Percentiles rank a stretch among this genome's conserved stretches.
These are phyloP conservation scores for Embiotoca jacksoni DNA, from an alignment of 2,113 vertebrate genomes.

Conservation along the genomic window DNA sequence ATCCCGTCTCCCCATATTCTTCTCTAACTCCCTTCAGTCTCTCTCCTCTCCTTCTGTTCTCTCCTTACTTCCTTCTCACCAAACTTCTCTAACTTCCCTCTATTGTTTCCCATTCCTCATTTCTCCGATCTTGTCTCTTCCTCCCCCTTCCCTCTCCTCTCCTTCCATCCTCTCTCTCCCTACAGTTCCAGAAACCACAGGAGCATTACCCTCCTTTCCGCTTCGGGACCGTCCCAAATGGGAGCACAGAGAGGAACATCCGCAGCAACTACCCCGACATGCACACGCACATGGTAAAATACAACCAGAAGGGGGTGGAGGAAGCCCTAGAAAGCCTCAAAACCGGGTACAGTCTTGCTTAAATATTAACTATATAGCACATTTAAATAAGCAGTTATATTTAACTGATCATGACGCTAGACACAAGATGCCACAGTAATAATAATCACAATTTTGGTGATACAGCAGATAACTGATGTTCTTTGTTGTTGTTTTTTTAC, in stretches of 20 bases:
- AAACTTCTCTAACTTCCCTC: constrained; percentile 1
- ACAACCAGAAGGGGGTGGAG: constrained; percentile 98
- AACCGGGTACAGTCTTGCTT: constrained; percentile 86
- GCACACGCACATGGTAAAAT: constrained; percentile 98
- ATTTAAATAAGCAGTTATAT: constrained; percentile 13
- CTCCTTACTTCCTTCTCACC: background rate
- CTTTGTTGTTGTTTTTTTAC: constrained; percentile 41
- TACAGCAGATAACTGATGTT: constrained; percentile 21
- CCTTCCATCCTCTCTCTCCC: constrained; percentile 24
- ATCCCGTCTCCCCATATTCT: constrained; percentile 18
- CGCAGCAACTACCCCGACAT: constrained; percentile 98
- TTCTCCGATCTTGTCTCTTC: constrained; percentile 22
- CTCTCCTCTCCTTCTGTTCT: too few relatives aligned
- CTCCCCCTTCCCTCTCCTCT: background rate
- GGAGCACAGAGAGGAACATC: constrained; percentile 98
- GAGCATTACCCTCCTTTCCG: constrained; percentile 98
- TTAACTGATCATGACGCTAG: constrained; percentile 10
- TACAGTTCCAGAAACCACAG: constrained; percentile 95
- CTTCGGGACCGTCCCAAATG: constrained; percentile 97
- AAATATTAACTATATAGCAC: background rate
- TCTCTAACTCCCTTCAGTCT: background rate
- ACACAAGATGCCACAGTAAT: background rate
- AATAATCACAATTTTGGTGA: constrained; percentile 12
- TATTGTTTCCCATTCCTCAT: constrained; percentile 20
- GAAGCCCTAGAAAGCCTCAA: constrained; percentile 96